phyloP scores from a whole-genome alignment of 2,113 vertebrate genomes.

The Pyrgilauda ruficollis region DNA sequence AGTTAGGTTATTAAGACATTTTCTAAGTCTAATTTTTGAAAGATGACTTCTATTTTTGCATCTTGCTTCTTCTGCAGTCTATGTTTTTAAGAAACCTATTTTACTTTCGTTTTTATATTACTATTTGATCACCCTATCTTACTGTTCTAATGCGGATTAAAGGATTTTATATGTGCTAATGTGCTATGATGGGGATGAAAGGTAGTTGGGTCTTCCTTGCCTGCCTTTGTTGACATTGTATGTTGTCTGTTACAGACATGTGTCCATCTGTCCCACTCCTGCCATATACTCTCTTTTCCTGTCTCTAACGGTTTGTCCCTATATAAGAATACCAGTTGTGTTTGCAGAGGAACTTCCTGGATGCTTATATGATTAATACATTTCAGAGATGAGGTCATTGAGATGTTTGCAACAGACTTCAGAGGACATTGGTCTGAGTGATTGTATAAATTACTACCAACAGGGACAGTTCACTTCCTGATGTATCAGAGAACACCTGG shows the following conservation, averaged over 20 bases:
- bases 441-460: background rate
- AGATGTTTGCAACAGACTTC: background rate
- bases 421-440: background rate
- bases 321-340: background rate
- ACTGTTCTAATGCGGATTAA: background rate
- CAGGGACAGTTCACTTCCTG: background rate
- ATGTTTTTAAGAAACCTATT: background rate
- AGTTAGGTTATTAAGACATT: background rate
- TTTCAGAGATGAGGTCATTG: background rate
- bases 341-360: background rate
- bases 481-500: too few species aligned
- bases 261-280: background rate
- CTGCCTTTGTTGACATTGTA: background rate
- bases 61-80: background rate
- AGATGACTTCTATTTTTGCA: background rate
- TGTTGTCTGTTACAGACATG: background rate
- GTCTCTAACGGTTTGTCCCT: background rate
- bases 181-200: background rate
- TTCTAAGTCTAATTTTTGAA: background rate
- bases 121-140: background rate
- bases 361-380: background rate
- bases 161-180: background rate
- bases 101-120: background rate
- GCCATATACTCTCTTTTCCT: background rate
- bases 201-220: background rate